Conservation (phyloP, 2,797 vertebrate species). For the Eremophila alpestris region DNA sequence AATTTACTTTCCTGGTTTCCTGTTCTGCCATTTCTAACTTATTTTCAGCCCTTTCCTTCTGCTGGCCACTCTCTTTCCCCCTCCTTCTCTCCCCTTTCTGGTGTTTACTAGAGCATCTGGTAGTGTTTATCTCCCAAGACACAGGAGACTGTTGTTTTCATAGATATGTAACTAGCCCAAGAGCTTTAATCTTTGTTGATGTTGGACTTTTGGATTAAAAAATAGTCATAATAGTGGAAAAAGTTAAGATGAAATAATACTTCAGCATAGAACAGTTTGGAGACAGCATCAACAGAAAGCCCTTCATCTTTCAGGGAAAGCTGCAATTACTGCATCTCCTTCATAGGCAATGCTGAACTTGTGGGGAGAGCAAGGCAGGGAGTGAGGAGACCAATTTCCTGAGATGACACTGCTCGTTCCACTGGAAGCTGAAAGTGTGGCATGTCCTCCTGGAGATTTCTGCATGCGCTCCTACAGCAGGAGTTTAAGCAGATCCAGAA, state of each 20-base stretch:
- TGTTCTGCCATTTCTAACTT: neutral
- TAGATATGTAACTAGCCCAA: slow-evolving; percentile 44
- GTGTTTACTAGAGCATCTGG: slow-evolving; percentile 59
- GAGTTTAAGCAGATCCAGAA: neutral
- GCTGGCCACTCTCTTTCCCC: neutral
- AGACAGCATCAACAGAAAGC: neutral
- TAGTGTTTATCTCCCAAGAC: slow-evolving; percentile 51
- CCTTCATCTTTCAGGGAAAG: neutral
- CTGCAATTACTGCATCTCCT: neutral
- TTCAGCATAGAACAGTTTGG: neutral
- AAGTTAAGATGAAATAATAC: slow-evolving; percentile 35
- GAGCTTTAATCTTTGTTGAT: slow-evolving; percentile 57
- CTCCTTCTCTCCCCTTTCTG: neutral
- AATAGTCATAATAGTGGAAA: slow-evolving; percentile 42
- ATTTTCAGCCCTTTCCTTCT: neutral
- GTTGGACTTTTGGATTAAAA: slow-evolving; percentile 36
- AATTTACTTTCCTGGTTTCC: neutral
- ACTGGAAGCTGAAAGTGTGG: neutral
- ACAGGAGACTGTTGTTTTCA: slow-evolving; percentile 46
- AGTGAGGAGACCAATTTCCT: neutral
- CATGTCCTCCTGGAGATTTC: neutral
- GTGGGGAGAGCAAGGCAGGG: neutral
- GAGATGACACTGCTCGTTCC: neutral
- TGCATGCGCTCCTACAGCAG: neutral
- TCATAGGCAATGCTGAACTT: neutral